These are phyloP conservation scores for Trachops cirrhosus DNA, from an alignment of 2,797 vertebrate genomes.

Conservation along the genomic window DNA sequence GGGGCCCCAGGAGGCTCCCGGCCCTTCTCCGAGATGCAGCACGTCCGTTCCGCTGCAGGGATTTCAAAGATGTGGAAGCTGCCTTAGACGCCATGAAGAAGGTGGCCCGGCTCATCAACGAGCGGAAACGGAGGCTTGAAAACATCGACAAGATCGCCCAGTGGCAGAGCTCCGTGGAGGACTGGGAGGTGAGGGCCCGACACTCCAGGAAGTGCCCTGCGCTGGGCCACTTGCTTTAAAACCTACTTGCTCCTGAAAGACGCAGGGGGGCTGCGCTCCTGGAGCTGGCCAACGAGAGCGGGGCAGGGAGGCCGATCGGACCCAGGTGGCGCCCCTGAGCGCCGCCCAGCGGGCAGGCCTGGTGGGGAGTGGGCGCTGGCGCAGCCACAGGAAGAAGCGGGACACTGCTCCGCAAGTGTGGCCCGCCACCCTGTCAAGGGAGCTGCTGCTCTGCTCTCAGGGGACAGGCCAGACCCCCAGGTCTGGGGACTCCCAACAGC, in stretches of 20 bases:
- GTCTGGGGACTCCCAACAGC: neutral
- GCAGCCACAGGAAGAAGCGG: neutral
- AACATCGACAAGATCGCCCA: slow-evolving; percentile 98
- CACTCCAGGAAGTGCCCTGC: neutral
- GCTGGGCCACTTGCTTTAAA: neutral
- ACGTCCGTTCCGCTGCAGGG: slow-evolving; percentile 82
- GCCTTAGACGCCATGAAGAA: slow-evolving; percentile 98
- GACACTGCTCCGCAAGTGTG: neutral
- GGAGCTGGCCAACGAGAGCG: neutral
- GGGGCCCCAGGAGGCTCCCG: neutral
- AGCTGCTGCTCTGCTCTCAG: neutral
- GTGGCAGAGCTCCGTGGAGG: slow-evolving; percentile 96
- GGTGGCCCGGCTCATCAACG: slow-evolving; percentile 94
- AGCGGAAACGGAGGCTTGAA: slow-evolving; percentile 94
- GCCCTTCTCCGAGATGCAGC: neutral
- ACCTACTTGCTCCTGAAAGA: neutral
- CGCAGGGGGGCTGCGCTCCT: neutral
- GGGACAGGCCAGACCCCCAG: neutral
- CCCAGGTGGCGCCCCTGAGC: no score
- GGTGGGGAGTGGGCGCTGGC: no score
- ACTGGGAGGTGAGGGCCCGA: slow-evolving; percentile 91
- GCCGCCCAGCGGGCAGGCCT: no score
- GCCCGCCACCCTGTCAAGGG: neutral
- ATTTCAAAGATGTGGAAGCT: slow-evolving; percentile 95
- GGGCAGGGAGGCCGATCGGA: no score